Evolutionary conservation across 1,140 invertebrate genomes (phyloP).

Genomic region (Danaus melanippus): DNA sequence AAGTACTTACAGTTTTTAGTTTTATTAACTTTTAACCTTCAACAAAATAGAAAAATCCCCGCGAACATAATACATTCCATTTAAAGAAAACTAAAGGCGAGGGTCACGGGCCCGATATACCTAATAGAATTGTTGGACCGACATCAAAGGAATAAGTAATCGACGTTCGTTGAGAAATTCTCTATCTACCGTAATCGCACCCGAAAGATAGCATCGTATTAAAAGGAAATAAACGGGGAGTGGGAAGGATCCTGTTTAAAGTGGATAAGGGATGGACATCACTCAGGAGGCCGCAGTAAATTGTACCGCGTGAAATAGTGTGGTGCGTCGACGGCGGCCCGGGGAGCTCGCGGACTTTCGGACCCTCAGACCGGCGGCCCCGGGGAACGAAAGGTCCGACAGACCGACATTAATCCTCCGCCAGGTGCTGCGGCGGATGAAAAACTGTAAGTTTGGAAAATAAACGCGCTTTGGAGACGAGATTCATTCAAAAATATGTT

Average conservation of each 20-base stretch:
- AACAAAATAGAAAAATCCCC: constrained; percentile 13
- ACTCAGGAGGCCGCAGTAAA: constrained; percentile 29
- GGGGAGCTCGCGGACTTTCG: constrained; percentile 16
- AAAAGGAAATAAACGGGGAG: constrained; percentile 32
- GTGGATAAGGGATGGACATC: constrained; percentile 18
- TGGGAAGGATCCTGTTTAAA: constrained; percentile 18
- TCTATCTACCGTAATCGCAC: constrained; percentile 34
- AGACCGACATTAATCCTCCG: constrained; percentile 50
- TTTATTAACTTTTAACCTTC: neutral
- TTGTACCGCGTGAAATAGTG: constrained; percentile 35
- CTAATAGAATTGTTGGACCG: constrained; percentile 20
- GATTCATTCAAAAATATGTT: constrained; percentile 8
- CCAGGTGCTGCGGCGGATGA: constrained; percentile 55
- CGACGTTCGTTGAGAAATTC: constrained; percentile 24
- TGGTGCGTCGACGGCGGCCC: constrained; percentile 11
- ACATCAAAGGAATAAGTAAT: constrained; percentile 34
- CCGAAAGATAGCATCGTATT: constrained; percentile 52
- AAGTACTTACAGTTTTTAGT: too few species aligned
- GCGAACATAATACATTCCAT: constrained; percentile 14
- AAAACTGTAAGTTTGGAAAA: constrained; percentile 56
- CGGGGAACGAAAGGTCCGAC: constrained; percentile 13
- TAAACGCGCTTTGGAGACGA: constrained; percentile 36
- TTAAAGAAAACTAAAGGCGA: constrained; percentile 16
- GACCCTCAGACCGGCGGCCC: constrained; percentile 16
- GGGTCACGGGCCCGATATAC: constrained; percentile 11